Conservation (phyloP, 2,888 invertebrate genomes). For the Ptilodon capucinus region DNA sequence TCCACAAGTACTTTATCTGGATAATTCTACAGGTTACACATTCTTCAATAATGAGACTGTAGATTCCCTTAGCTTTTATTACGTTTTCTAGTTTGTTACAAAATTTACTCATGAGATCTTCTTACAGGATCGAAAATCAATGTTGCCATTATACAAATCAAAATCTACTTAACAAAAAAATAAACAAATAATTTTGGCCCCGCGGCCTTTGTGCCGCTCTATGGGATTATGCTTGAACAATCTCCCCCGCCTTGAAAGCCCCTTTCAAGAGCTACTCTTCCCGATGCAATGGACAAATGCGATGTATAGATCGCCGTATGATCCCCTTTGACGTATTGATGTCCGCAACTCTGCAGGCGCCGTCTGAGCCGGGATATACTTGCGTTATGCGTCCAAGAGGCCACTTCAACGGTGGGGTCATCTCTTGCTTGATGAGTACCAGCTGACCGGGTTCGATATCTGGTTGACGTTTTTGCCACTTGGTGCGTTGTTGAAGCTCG, state of each 20-base stretch:
- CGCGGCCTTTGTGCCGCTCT: no score
- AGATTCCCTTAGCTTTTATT: no score
- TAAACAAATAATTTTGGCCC: no score
- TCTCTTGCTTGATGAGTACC: conserved; percentile 7
- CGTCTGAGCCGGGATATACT: conserved; percentile 1
- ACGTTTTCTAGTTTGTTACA: no score
- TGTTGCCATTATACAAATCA: no score
- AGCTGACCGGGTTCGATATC: conserved; percentile 1
- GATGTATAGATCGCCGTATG: conserved; percentile 2
- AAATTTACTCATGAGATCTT: no score
- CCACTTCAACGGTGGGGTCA: conserved; percentile 7
- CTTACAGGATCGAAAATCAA: no score
- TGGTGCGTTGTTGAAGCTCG: conserved; percentile 29
- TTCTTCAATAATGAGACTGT: no score
- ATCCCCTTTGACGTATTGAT: conserved; percentile 3
- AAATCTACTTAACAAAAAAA: no score
- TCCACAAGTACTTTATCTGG: no score
- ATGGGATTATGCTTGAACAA: neutral
- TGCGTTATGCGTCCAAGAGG: conserved; percentile 2
- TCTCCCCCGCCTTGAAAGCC: neutral
- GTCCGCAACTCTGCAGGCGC: conserved; percentile 3
- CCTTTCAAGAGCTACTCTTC: neutral
- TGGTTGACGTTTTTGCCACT: conserved; percentile 22
- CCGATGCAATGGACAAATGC: conserved; percentile 1
- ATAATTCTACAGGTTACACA: no score